phyloP scores from a whole-genome alignment of 2,888 invertebrate genomes.

The Ophion ellenae region DNA sequence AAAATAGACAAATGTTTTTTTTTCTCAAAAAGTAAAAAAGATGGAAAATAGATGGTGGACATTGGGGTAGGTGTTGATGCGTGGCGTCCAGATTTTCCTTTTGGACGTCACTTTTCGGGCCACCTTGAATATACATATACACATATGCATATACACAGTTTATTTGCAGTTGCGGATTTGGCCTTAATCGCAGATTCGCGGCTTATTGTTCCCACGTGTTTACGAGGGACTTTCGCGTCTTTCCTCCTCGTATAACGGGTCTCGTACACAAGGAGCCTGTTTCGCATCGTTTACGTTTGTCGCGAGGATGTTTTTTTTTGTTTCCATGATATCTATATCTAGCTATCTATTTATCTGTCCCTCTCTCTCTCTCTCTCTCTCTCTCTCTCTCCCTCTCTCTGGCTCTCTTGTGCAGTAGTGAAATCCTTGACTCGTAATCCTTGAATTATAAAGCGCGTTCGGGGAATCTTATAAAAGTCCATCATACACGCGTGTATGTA shows the following conservation, averaged over 20 bases:
- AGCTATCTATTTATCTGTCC: constrained; percentile 51
- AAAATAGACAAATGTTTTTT: no score
- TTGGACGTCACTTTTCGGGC: no score
- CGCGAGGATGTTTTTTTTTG: no score
- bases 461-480: constrained; percentile 51
- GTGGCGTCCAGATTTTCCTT: no score
- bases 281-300: no score
- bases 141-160: no score
- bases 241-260: no score
- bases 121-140: no score
- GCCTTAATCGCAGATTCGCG: constrained; percentile 16
- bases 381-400: background rate
- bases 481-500: constrained; percentile 1
- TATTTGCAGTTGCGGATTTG: background rate
- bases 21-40: no score
- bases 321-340: background rate
- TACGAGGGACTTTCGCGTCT: background rate
- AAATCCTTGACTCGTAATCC: constrained; percentile 60
- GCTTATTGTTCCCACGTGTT: constrained; percentile 11
- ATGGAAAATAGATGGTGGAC: no score
- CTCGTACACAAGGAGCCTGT: no score
- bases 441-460: constrained; percentile 56
- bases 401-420: background rate
- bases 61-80: no score
- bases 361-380: constrained; percentile 33